Conservation (phyloP, 2,888 invertebrate species). For the Andrena dorsata region DNA sequence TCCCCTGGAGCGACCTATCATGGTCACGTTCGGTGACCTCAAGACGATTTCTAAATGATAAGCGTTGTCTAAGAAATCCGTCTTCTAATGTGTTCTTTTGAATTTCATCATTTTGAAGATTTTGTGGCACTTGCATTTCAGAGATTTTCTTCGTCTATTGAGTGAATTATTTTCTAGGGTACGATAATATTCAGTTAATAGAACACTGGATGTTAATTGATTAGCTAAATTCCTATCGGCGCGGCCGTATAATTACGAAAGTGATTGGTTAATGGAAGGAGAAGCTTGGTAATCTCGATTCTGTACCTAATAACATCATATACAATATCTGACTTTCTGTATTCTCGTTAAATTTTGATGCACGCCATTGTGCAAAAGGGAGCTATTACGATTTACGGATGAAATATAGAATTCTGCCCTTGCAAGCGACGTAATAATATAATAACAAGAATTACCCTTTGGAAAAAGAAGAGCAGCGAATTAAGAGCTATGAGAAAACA, state of each 20-base stretch:
- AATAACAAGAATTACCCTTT: not conserved
- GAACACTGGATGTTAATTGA: no score
- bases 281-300: no score
- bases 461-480: not conserved
- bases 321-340: no score
- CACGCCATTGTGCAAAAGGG: no score
- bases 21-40: slow-evolving; percentile 31
- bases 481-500: slow-evolving; percentile 20
- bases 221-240: no score
- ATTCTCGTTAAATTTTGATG: no score
- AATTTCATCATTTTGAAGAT: not conserved
- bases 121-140: not conserved
- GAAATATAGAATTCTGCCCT: not conserved
- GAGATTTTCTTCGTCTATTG: not conserved
- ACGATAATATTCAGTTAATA: no score
- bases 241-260: no score
- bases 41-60: slow-evolving; percentile 15
- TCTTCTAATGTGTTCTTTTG: not conserved
- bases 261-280: no score
- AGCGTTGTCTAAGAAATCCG: not conserved
- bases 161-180: no score
- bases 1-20: slow-evolving; percentile 32
- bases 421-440: not conserved
- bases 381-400: no score
- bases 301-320: no score